Conservation (phyloP, 2,888 invertebrate genomes). For the Nemotelus nigrinus region DNA sequence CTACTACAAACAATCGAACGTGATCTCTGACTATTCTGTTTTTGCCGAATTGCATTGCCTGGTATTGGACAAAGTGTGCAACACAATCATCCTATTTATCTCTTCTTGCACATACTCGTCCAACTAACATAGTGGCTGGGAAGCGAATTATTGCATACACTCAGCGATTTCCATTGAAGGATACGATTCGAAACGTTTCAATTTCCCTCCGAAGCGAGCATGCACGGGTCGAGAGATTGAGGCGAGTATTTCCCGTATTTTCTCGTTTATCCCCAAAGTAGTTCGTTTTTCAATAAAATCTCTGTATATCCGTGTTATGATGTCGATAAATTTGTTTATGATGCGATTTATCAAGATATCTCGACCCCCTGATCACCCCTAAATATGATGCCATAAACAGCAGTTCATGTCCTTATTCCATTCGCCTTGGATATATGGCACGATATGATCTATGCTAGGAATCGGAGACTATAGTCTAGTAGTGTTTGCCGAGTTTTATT, state of each 20-base stretch:
- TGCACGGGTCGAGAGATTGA: neutral
- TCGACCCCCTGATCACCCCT: conserved; percentile 25
- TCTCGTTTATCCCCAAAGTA: conserved; percentile 42
- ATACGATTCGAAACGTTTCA: conserved; percentile 33
- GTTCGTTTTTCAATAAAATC: conserved; percentile 50
- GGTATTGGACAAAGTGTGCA: conserved; percentile 20
- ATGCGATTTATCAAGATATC: conserved; percentile 50
- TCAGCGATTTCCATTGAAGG: conserved; percentile 24
- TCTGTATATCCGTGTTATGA: conserved; percentile 49
- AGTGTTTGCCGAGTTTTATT: conserved; percentile 44
- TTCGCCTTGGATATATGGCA: conserved; percentile 18
- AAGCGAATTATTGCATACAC: conserved; percentile 34
- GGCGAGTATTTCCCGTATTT: conserved; percentile 22
- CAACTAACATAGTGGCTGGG: conserved; percentile 20
- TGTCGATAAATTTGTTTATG: conserved; percentile 50
- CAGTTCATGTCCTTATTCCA: conserved; percentile 42
- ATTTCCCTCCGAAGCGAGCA: conserved; percentile 28
- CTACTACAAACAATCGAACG: neutral
- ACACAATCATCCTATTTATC: conserved; percentile 35
- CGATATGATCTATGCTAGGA: conserved; percentile 30
- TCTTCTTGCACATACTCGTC: neutral
- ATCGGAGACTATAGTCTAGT: conserved; percentile 17
- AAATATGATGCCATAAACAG: conserved; percentile 47
- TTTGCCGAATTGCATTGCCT: neutral
- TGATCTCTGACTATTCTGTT: no score